Evolutionary conservation across 2,888 invertebrate species (phyloP).

Genomic region (Xestia ashworthii): DNA sequence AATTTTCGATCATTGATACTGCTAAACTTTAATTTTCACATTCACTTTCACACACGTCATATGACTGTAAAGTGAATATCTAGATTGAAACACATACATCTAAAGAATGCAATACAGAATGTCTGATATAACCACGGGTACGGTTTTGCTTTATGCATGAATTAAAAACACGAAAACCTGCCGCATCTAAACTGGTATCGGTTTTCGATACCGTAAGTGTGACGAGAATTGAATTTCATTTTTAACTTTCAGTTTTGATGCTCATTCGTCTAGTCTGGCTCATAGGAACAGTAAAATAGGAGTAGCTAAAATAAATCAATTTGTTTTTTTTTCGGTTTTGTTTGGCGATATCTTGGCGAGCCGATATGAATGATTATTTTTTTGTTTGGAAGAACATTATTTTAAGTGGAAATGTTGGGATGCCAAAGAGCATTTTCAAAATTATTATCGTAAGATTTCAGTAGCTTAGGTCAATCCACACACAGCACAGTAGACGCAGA

Average conservation of each 20-base stretch:
- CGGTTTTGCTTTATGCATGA: constrained; percentile 22
- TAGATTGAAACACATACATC: neutral
- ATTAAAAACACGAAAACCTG: constrained; percentile 6
- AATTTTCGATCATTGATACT: neutral
- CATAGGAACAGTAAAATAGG: neutral
- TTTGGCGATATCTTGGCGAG: no score
- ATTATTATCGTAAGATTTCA: no score
- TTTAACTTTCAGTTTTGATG: neutral
- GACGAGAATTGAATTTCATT: constrained; percentile 35
- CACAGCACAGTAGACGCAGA: no score
- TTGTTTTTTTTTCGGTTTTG: no score
- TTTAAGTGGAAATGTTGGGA: neutral
- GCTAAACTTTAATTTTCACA: no score
- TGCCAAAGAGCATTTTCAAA: no score
- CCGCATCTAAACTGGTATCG: constrained; percentile 26
- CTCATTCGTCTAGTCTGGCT: neutral
- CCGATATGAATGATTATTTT: no score
- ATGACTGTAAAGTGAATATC: neutral
- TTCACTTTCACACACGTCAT: neutral
- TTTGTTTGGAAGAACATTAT: no score
- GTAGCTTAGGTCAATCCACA: no score
- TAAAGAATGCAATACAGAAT: neutral
- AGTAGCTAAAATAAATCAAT: neutral
- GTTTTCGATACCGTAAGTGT: constrained; percentile 40
- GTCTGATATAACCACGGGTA: neutral